phyloP scores from a whole-genome alignment of 2,797 vertebrate genomes.

The Naso thynnoides region DNA sequence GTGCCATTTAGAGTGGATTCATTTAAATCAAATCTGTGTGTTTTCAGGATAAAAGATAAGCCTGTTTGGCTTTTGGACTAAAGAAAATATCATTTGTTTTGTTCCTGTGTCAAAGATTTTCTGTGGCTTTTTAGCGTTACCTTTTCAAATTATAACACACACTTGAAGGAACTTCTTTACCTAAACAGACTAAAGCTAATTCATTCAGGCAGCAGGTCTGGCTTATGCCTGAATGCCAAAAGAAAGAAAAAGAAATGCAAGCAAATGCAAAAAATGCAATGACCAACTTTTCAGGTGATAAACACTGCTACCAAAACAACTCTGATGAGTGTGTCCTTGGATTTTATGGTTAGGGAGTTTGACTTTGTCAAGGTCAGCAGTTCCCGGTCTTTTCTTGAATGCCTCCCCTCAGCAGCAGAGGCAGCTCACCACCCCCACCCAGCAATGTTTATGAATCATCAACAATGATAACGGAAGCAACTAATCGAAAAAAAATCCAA shows the following conservation, averaged over 20 bases:
- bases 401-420: too few relatives aligned
- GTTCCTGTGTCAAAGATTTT: slow-evolving; percentile 15
- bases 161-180: slow-evolving; percentile 5
- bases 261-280: too few relatives aligned
- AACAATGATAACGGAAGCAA: too few relatives aligned
- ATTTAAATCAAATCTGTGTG: slow-evolving; percentile 36
- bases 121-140: slow-evolving; percentile 10
- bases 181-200: neutral
- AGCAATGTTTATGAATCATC: too few relatives aligned
- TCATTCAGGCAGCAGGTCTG: slow-evolving; percentile 7
- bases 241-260: neutral
- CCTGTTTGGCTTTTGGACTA: slow-evolving; percentile 12
- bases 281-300: neutral
- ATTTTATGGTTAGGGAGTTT: neutral
- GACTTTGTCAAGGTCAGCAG: neutral
- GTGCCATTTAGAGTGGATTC: slow-evolving; percentile 24
- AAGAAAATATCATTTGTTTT: slow-evolving; percentile 20
- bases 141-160: neutral
- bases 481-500: too few relatives aligned
- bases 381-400: too few relatives aligned
- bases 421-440: too few relatives aligned
- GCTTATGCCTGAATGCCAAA: neutral
- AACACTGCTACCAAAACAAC: neutral
- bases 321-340: neutral
- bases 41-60: slow-evolving; percentile 27